Conservation (phyloP, 2,888 invertebrate genomes). For the Atrina japonica region DNA sequence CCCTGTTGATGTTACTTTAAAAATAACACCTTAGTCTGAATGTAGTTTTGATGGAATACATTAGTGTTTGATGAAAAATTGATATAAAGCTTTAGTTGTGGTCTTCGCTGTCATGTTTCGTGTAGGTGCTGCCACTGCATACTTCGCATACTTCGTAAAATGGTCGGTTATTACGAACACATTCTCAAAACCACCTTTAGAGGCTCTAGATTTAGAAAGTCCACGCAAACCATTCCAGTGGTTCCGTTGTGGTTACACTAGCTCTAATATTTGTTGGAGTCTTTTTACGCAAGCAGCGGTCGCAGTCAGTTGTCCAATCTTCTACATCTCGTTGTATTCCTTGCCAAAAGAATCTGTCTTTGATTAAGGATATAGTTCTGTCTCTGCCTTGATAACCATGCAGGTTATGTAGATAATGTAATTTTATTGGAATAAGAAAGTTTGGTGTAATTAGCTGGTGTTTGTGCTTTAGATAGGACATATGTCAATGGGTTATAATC, state of each 20-base stretch:
- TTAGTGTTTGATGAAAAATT: constrained; percentile 31
- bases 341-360: constrained; percentile 38
- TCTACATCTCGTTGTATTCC: constrained; percentile 22
- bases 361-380: constrained; percentile 24
- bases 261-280: too few species aligned
- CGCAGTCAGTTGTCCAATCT: constrained; percentile 13
- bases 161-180: too few species aligned
- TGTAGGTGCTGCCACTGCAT: too few species aligned
- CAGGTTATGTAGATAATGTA: background rate
- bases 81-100: constrained; percentile 18
- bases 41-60: constrained; percentile 34
- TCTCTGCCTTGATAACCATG: constrained; percentile 33
- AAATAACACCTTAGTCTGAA: constrained; percentile 43
- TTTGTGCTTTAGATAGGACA: background rate
- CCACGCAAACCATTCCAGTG: constrained; percentile 27
- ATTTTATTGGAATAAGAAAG: background rate
- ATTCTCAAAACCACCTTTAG: too few species aligned
- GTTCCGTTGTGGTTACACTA: constrained; percentile 16
- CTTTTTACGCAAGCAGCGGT: too few species aligned
- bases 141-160: too few species aligned
- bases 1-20: constrained; percentile 32
- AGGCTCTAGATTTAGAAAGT: too few species aligned
- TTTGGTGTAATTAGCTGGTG: background rate
- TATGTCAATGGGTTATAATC: background rate
- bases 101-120: constrained; percentile 35